Evolutionary conservation across 2,797 vertebrate genomes (phyloP).

Genomic region (Coendou prehensilis): DNA sequence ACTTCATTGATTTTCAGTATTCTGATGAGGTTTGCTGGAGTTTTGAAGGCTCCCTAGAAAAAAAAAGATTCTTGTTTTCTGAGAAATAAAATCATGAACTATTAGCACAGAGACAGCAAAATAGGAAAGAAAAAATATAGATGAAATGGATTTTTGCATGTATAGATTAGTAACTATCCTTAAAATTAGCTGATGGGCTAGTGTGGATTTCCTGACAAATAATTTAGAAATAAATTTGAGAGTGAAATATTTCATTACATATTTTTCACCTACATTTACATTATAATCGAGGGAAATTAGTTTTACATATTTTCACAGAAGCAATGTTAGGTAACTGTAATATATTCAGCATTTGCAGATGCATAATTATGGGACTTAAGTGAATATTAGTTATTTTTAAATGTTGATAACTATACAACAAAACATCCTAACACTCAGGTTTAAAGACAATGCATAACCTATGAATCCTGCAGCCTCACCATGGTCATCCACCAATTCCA

Average conservation of each 20-base stretch:
- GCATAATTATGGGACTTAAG: neutral
- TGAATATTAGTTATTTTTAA: conserved; percentile 5
- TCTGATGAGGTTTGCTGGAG: conserved; percentile 64
- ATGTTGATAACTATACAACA: neutral
- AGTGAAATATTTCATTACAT: neutral
- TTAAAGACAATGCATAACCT: neutral
- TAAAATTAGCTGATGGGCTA: neutral
- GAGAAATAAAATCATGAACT: neutral
- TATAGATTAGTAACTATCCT: neutral
- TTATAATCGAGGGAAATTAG: neutral
- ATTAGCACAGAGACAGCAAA: neutral
- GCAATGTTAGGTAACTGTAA: neutral
- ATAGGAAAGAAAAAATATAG: neutral
- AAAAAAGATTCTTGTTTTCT: conserved; percentile 53
- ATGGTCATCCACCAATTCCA: neutral
- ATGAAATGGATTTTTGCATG: conserved; percentile 49
- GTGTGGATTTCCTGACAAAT: neutral
- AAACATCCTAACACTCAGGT: neutral
- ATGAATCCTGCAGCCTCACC: neutral
- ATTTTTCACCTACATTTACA: neutral
- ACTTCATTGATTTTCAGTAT: conserved; percentile 76
- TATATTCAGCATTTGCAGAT: neutral
- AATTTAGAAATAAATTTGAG: neutral
- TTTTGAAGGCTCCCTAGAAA: neutral
- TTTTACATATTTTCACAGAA: neutral